Base-by-base conservation (phyloP, 2,797 vertebrate genomes). In the Loriculus beryllinus region DNA sequence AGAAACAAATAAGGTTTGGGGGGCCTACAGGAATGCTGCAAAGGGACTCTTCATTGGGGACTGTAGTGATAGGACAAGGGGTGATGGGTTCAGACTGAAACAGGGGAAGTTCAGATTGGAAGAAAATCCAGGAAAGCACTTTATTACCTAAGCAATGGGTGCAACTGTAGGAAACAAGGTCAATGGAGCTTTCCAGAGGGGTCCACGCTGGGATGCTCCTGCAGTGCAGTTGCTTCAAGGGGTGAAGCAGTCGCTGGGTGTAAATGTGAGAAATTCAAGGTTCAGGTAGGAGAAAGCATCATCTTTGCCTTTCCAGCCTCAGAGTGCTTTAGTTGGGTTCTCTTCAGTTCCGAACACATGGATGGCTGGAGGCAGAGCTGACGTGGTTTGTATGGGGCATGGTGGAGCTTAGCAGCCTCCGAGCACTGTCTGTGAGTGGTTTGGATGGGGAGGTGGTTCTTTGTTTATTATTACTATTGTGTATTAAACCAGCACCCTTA, bases 271-370 rank as follows among this genome's bases (percentile, higher is more conserved):
- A 35, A 60, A 43, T 14, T 39, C 16, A 37, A 9, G 35, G 3
- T 62, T 43, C 4, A 2, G 12, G 5, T 10, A 3, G 59, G 54
- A 52, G 22, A 22, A 88, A 56, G 42, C 1, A 0, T 17, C 5
- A 0, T 29, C 29, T 65, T 60, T 42, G 22, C 13, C 68, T 80
- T 65, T 43, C 12, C 15, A 10, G 28, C 43, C 57, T 59, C 54
- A 1, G 28, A 7, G n/a, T 5, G 45, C 37, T 19, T 80, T 40
- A 49, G 56, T 18, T 70, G 35, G 6, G 6, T 33, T 25, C 22
- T 57, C 21, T 12, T 21, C 39, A 20, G 12, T 6, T 28, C 33
- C 7, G 65, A 74, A 6, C 2, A 0, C 0, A 3, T 7, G 79
- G 52, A 3, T 21, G 52, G 35, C 63, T 28, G 83, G 37, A 39